Evolutionary conservation across 2,797 vertebrate genomes (phyloP), one percentile per base, ranked within the genome.

Genomic region (Girardinus metallicus): DNA sequence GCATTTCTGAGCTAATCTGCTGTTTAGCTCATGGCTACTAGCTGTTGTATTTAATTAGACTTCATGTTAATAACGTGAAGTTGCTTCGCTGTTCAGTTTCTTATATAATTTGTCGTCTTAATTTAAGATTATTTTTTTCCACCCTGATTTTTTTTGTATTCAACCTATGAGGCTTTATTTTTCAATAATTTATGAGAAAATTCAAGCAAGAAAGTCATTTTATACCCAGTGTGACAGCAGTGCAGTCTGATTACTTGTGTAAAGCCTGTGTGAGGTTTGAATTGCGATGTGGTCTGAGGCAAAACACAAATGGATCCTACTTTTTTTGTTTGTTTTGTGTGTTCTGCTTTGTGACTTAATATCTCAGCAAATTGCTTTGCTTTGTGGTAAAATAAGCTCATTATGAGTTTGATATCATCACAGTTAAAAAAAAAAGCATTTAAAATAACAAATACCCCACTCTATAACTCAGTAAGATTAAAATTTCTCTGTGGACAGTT

Each of bases 1-100:
- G 83, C 29, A 34, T 89, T 90, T 89, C 85, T 88, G 83, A 87
- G 74, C 79, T 90, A 88, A 91, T 93, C 83, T 91, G 44, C 83
- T 85, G 75, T 84, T 81, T 85, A 80, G 87, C 87, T 88, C 70
- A 55, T 85, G 85, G 87, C 85, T 80, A 87, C 77, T 78, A 83
- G 83, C 90, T 86, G 87, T 88, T 66, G 7, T 82, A 78, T 89
- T 87, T 79, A 92, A 87, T 87, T 92, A 87, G 79, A 79, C 85
- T 75, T 82, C 82, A 80, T 86, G 72, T 87, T 88, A 91, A 88
- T 88, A 90, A 89, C 76, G 74, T 70, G 43, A 70, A 81, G 73
- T 82, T 87, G 55, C 79, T 86, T 87, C 75, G 74, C 78, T 64
- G 34, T 88, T 82, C 83, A 47, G 80, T 86, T 57, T 84, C 18